Conservation (phyloP, 2,888 invertebrate species). For the Tineola bisselliella region DNA sequence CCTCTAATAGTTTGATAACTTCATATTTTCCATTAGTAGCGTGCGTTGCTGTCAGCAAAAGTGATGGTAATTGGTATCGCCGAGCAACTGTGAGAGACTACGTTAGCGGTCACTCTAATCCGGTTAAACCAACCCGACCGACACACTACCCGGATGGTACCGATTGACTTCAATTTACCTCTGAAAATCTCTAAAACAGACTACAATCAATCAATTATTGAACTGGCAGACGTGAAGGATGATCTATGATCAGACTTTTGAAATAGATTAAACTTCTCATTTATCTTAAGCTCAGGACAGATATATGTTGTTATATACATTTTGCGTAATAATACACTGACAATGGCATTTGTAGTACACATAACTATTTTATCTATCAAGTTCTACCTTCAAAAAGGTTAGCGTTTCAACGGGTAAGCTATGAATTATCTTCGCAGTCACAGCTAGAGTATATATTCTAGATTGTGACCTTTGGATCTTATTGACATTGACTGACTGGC, state of each 20-base stretch:
- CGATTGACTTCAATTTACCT: neutral
- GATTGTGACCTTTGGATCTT: neutral
- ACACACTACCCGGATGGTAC: neutral
- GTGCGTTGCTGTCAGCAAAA: neutral
- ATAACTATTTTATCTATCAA: too few species aligned
- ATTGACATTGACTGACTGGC: neutral
- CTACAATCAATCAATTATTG: conserved; percentile 7
- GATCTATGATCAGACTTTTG: neutral
- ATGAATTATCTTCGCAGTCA: neutral
- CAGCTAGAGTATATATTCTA: neutral
- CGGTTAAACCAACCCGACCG: conserved; percentile 17
- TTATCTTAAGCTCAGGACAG: too few species aligned
- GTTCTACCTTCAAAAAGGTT: too few species aligned
- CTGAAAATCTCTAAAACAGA: neutral
- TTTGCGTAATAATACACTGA: too few species aligned
- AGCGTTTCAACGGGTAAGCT: too few species aligned
- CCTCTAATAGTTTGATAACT: neutral
- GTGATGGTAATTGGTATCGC: neutral
- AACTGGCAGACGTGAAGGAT: neutral
- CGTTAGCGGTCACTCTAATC: conserved; percentile 4
- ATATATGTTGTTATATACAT: too few species aligned
- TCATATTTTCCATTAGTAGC: neutral
- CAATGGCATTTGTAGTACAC: too few species aligned
- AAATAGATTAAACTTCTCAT: neutral
- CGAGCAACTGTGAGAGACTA: neutral